Evolutionary conservation across 2,113 vertebrate species (phyloP).

Genomic region (Lathamus discolor): DNA sequence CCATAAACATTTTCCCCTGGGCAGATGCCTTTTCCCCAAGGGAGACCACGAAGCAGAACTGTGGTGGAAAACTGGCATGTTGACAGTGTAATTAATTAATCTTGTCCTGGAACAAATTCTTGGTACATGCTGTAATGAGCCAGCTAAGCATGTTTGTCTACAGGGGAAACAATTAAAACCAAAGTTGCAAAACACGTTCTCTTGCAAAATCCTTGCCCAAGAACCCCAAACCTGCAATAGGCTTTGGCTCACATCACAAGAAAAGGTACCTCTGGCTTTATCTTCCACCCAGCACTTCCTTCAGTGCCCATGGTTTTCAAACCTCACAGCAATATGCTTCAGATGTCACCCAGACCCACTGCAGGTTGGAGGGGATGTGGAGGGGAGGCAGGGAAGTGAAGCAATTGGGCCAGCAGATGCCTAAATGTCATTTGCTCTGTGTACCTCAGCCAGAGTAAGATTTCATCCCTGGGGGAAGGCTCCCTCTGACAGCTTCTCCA

Average conservation of each 20-base stretch:
- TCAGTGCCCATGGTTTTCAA: background rate
- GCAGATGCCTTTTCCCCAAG: background rate
- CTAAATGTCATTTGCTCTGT: background rate
- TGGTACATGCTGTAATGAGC: conserved; percentile 29
- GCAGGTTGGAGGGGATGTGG: background rate
- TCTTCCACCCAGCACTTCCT: background rate
- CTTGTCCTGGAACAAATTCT: conserved; percentile 31
- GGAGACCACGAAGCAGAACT: background rate
- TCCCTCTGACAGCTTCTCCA: background rate
- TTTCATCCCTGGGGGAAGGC: background rate
- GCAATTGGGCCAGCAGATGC: background rate
- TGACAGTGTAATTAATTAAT: conserved; percentile 4
- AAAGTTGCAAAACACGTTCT: conserved; percentile 7
- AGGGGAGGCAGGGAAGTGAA: background rate
- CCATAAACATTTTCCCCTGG: background rate
- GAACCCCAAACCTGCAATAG: background rate
- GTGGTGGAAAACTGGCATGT: background rate
- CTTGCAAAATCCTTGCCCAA: conserved; percentile 1
- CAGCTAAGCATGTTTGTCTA: conserved; percentile 9
- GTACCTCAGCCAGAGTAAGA: background rate
- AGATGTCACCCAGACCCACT: background rate
- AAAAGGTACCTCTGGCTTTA: background rate
- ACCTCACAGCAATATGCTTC: background rate
- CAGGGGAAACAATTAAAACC: background rate
- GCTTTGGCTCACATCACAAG: background rate